A percentile compares a stretch with the other conserved stretches of the same genome.
phyloP scores from a whole-genome alignment of 2,113 vertebrate species.

The Zeus faber region DNA sequence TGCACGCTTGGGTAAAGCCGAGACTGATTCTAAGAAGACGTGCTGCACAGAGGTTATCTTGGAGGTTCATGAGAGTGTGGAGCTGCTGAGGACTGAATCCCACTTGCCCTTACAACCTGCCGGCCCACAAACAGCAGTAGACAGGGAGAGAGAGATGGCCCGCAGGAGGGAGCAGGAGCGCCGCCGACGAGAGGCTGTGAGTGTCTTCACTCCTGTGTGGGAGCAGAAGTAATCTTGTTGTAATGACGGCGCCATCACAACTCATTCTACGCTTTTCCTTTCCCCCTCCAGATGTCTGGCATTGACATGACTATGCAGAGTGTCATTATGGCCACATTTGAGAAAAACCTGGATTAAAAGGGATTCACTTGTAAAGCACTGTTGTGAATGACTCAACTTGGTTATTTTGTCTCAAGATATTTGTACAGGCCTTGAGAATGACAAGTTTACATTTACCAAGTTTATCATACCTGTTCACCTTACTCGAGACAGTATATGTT shows the following conservation, averaged over 20 bases:
- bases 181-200: slow-evolving; percentile 84
- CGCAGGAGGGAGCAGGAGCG: slow-evolving; percentile 87
- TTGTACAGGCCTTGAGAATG: too few species aligned
- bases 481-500: too few species aligned
- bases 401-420: too few species aligned
- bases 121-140: slow-evolving; percentile 31
- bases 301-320: slow-evolving; percentile 87
- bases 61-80: slow-evolving; percentile 34
- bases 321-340: slow-evolving; percentile 88
- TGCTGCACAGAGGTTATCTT: slow-evolving; percentile 29
- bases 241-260: not conserved
- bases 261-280: slow-evolving; percentile 30
- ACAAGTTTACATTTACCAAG: too few species aligned
- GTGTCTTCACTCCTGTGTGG: too few species aligned
- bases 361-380: not conserved
- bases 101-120: slow-evolving; percentile 37
- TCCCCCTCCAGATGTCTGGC: slow-evolving; percentile 73
- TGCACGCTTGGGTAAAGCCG: slow-evolving; percentile 17
- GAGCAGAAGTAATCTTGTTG: too few species aligned
- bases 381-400: not conserved
- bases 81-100: slow-evolving; percentile 18
- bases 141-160: slow-evolving; percentile 77
- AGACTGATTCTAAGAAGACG: slow-evolving; percentile 29
- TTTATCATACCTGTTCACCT: too few species aligned
- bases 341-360: slow-evolving; percentile 81